Base-by-base conservation (phyloP, 2,888 invertebrate genomes). In the Andrena haemorrhoa region DNA sequence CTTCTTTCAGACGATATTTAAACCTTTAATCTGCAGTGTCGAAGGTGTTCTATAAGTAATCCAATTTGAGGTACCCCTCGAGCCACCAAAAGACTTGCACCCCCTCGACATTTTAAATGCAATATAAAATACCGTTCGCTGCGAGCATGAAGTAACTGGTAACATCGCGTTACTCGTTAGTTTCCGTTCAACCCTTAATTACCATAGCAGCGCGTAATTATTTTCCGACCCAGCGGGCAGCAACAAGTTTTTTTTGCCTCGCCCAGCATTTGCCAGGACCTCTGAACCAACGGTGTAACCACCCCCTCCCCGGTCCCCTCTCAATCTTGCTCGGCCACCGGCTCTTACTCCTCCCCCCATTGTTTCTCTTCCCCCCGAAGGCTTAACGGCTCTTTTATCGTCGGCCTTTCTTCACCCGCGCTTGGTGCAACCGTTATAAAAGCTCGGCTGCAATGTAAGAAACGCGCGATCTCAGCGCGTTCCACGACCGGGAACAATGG, bases 331-430 rank as follows among this genome's bases (percentile, higher is more conserved):
- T 51, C 53, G 31, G 31, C 51, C 56, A 41, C 53, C 63, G 47
- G 35, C 26, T 33, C 75, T 29, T 76, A 64, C 63, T 29, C 29
- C 66, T 49, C 64, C 60, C 53, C 7, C 66, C 82, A 79, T 77
- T 87, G 77, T 87, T 82, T 85, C 82, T 79, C 77, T 61, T 56
- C 69, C 73, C 60, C 79, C 63, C 78, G 79, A 84, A 78, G 84
- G 79, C 85, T 82, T 88, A 90, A 88, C 90, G 86, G 83, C 82
- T 85, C 82, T 88, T 90, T 90, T 90, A 90, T 89, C 82, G 83
- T 58, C 77, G 76, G 65, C 74, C 88, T 88, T 90, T 89, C 86
- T 78, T 84, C 75, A 51, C 49, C 72, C 56, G 66, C 61, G 64
- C 71, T 49, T 76, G 83, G 77, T 80, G 85, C 79, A 87, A 87